Base-by-base conservation (phyloP, 2,888 invertebrate genomes). In the Salticus scenicus region DNA sequence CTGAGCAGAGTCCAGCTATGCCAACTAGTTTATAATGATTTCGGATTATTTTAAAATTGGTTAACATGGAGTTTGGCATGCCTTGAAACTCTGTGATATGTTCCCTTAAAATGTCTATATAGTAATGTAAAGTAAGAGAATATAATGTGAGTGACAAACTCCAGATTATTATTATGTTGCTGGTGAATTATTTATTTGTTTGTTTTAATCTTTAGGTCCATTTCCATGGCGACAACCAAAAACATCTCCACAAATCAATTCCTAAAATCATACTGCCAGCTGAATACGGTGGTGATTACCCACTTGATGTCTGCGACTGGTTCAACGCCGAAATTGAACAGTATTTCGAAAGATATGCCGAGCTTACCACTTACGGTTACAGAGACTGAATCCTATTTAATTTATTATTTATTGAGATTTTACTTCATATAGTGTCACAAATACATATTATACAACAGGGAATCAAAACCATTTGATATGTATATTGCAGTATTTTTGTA, bases 231-330 rank as follows among this genome's bases (percentile, higher is more conserved):
- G 72, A 69, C 28, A 72, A 73, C 28, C 42, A 51, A 24, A 84
- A 84, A 41, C 66, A 69, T 10, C 69, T 84, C 0, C 83, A 84
- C 12, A 84, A 84, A 31, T 77, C 31, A 42, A 41, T 84, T 31
- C 77, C 83, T 0, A 84, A 84, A 27, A 76, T 51, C 14, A 69
- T 84, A 8, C 67, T 84, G 1, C 64, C 83, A 0, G n/a, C 37
- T 2, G 83, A 84, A 30, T 84, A 73, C 28, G 83, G 69, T 12
- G 83, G 83, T 17, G 72, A 77, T 30, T 72, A 84, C 33, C 20
- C 7, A 2, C 20, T 8, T 27, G 37, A 41, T 31, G 24, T 31
- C 24, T 20, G 20, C 1, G 76, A 77, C 7, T 77, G 57, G 67
- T 73, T 71, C 28, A 37, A 27, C 0, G 41, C 28, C 10, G 67